Evolutionary conservation across 2,888 invertebrate genomes (phyloP).

Genomic region (Nomada goodeniana): DNA sequence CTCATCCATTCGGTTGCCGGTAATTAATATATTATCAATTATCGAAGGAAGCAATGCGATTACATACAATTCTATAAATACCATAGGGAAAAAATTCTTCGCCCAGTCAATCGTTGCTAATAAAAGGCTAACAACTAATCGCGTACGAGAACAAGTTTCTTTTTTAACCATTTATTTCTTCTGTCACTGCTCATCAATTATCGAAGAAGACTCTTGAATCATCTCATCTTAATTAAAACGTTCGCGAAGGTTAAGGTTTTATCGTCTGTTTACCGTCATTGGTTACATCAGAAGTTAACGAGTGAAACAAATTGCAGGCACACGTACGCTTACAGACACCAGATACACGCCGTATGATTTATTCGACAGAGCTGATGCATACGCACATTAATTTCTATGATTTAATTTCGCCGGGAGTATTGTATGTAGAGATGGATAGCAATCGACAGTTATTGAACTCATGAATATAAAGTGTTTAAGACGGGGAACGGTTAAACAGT

Average conservation of each 20-base stretch:
- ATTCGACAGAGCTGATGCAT: constrained; percentile 24
- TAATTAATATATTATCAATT: too few species aligned
- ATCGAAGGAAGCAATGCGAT: too few species aligned
- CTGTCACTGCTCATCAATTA: background rate
- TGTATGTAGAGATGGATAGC: background rate
- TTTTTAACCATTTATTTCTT: background rate
- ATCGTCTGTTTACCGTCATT: constrained; percentile 21
- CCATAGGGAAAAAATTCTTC: too few species aligned
- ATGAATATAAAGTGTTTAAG: background rate
- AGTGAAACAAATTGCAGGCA: constrained; percentile 12
- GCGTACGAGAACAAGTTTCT: background rate
- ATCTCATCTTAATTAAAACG: constrained; percentile 72
- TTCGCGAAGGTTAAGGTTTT: constrained; percentile 76
- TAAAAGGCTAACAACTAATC: too few species aligned
- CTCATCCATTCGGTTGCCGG: too few species aligned
- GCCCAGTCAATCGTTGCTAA: too few species aligned
- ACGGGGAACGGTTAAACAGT: background rate
- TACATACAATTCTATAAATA: too few species aligned
- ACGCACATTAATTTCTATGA: constrained; percentile 12
- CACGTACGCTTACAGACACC: background rate
- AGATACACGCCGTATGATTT: constrained; percentile 10
- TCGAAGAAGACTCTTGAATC: background rate
- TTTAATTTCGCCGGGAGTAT: constrained; percentile 8
- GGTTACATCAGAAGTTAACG: constrained; percentile 73
- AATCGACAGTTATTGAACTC: background rate